Percentiles rank a stretch among this genome's conserved stretches.
phyloP scores from a whole-genome alignment of 2,113 vertebrate species.

The Tricholaema leucomelas region DNA sequence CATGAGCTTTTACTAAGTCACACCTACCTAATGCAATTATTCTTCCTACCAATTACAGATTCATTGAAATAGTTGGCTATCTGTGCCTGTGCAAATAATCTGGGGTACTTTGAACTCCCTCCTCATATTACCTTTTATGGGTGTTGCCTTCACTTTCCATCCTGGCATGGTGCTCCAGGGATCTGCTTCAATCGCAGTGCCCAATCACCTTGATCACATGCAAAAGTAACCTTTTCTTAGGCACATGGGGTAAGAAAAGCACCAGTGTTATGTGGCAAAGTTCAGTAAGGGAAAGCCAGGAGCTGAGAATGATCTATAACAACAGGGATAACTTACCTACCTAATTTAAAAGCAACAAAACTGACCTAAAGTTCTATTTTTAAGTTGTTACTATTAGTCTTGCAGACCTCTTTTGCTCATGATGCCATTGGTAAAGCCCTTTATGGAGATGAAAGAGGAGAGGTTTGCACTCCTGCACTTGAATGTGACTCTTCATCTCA shows the following conservation, averaged over 20 bases:
- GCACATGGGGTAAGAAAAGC: neutral
- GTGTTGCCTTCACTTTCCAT: neutral
- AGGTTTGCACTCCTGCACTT: neutral
- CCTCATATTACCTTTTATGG: too few species aligned
- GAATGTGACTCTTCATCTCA: neutral
- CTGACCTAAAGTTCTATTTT: neutral
- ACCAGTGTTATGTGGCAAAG: neutral
- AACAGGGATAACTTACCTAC: neutral
- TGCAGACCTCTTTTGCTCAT: conserved; percentile 9
- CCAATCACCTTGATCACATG: neutral
- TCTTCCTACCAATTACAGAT: too few species aligned
- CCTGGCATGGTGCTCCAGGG: neutral
- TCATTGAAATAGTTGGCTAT: too few species aligned
- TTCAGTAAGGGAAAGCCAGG: neutral
- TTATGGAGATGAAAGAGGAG: neutral
- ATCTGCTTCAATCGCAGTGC: neutral
- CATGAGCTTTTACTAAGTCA: too few species aligned
- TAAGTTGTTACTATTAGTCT: neutral
- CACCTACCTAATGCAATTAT: too few species aligned
- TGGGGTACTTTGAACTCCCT: too few species aligned
- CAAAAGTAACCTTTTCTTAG: neutral
- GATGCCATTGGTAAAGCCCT: conserved; percentile 12
- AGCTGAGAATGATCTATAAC: neutral
- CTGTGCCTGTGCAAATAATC: too few species aligned
- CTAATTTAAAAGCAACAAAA: conserved; percentile 13